Percentiles rank a stretch among this genome's conserved stretches.
phyloP scores from a whole-genome alignment of 2,888 invertebrate genomes.

The Panopea generosa region DNA sequence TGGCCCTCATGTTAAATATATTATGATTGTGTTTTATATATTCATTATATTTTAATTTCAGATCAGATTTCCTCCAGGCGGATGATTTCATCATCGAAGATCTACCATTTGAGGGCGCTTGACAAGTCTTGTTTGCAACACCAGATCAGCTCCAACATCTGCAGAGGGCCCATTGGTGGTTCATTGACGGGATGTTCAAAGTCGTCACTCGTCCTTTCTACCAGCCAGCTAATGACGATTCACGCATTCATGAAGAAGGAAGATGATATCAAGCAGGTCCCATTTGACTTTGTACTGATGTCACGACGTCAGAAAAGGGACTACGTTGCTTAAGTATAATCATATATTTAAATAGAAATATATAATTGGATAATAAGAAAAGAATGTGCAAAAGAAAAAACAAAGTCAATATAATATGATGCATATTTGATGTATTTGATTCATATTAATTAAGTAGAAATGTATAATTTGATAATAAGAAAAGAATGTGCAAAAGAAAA shows the following conservation, averaged over 20 bases:
- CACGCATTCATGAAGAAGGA: constrained; percentile 19
- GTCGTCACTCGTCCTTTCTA: constrained; percentile 17
- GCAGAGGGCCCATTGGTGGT: constrained; percentile 1
- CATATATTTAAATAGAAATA: no score
- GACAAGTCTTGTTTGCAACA: constrained; percentile 27
- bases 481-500: no score
- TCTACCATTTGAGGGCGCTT: background rate
- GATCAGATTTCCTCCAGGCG: constrained; percentile 3
- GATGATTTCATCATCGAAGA: constrained; percentile 12
- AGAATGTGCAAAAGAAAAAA: no score
- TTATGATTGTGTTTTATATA: no score
- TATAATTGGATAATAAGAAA: no score
- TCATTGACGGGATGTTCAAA: constrained; percentile 22
- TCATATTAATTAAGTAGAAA: no score
- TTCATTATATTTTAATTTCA: no score
- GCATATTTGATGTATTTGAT: no score
- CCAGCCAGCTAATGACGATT: constrained; percentile 14
- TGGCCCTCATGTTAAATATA: no score
- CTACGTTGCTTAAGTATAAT: no score
- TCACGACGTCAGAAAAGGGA: background rate
- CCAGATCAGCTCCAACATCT: constrained; percentile 14
- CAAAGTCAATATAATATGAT: no score
- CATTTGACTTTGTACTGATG: background rate
- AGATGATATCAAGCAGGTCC: constrained; percentile 6
- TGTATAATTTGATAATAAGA: no score